Evolutionary conservation across 1,140 invertebrate species (phyloP), one percentile per base, ranked within the genome.

Genomic region (Nasonia vitripennis): DNA sequence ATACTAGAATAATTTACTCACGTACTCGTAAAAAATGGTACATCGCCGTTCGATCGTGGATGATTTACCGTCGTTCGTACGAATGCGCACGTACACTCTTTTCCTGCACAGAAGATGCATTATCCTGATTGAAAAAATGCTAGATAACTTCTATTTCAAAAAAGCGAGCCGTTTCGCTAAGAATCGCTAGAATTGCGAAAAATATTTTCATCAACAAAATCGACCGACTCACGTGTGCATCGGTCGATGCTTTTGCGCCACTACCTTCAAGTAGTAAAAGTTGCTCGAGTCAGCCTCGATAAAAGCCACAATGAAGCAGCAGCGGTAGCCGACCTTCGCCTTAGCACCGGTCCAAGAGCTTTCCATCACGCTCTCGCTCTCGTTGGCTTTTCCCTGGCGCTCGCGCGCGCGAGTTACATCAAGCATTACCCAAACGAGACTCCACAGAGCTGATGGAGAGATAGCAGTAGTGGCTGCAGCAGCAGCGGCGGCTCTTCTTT

Each of bases 261-360:
- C 68, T 10, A 27, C 68, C 9, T 20, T 10, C 17, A 41, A 77
- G 74, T 77, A 77, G 74, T 77, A 77, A 77, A 77, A 77, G 45
- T 77, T 77, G 17, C 17, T 51, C 7, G 34, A 77, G 74, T 51
- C 74, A 77, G 74, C n/a, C 73, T 48, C 34, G 74, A 71, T 81
- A 71, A 48, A 48, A 71, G 31, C 41, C 31, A n/a, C 34, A 37
- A 17, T 55, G 14, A 17, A 55, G 55, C 20, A 20, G 55, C 51
- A 55, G 55, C 20, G n/a, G 34, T 34, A 41, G 6, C 11, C 37
- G 67, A n/a, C 23, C 11, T 12, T 55, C 23, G 62, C 17, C 62
- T 67, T n/a, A 37, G 17, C n/a, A 67, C 10, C 62, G 5, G 62
- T n/a, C 62, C 62, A n/a, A 67, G 14, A n/a, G 62, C 62, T 67